Evolutionary conservation across 1,140 invertebrate genomes (phyloP), one percentile per base, ranked within the genome.

Genomic region (Megalopta genalis): DNA sequence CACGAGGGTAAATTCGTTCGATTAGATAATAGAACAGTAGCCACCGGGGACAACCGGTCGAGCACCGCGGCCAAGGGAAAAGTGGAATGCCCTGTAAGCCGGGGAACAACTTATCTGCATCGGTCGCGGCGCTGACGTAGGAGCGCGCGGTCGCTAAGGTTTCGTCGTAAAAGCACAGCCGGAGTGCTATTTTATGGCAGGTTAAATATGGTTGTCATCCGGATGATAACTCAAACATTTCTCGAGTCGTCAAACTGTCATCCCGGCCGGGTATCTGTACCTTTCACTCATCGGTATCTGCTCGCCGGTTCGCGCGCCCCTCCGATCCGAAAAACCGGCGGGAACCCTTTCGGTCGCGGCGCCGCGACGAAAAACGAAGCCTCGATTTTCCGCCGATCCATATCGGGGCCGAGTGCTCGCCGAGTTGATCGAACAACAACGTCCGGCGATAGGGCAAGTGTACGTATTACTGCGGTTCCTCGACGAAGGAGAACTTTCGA

Each of bases 191-290:
- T 87, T 87, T 87, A 86, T 77, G 78, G 57, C 60, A 60, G 79
- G 65, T 82, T 75, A 68, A 87, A 76, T 84, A 85, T 70, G 80
- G 68, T 79, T 76, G 82, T 86, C 85, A 77, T 81, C 67, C 77
- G n/a, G 62, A 69, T 68, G 86, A 87, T 86, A 87, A 85, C 54
- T 87, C 86, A 82, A 87, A 84, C 71, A 81, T 86, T 85, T 69
- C 77, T 86, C 74, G 7, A 77, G 77, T 87, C 82, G 77, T 86
- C 82, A 85, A 87, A 66, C 62, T 78, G 86, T 86, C 86, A 84
- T 52, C 71, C 68, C 1, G 23, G 23, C 6, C 37, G 68, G 14
- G 7, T 84, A 82, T 86, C 82, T 77, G 46, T 82, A 67, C 62
- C 66, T 72, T 85, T 81, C 71, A 64, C 67, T 78, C 70, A 37